Base-by-base conservation (phyloP, 2,113 vertebrate genomes). In the Tragulus kanchil region DNA sequence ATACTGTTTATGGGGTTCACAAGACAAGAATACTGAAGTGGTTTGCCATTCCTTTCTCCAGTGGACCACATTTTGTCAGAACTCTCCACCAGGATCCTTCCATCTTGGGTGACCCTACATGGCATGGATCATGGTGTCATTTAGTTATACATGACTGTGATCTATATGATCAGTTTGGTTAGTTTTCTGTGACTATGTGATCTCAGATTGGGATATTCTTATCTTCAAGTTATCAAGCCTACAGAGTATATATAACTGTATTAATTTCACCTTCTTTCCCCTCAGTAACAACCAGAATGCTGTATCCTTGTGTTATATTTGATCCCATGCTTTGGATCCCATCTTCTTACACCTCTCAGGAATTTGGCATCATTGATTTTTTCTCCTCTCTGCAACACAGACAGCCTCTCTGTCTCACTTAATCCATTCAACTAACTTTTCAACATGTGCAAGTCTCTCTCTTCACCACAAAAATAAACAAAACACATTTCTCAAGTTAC, bases 381-480 rank as follows among this genome's bases (percentile, higher is more conserved):
- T 91, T 65, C 52, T 83, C 64, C 31, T n/a, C 11, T 77, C 50
- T 87, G 77, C 19, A 84, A 45, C 50, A 10, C 0, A 31, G 13
- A 64, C 50, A 88, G 42, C 10, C 3, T 81, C 17, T 95, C 26
- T 4, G 23, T 64, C 56, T 88, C 36, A 84, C 11, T 75, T 75
- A 42, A 61, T 67, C 15, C 28, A n/a, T 93, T n/a, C 50, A 82
- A 17, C 28, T 54, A 50, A 14, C 9, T 77, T 85, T 82, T 89
- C 42, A 82, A 52, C 11, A 52, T 58, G 89, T 17, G 6, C 36
- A 65, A 45, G 8, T 54, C 16, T 71, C 48, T 78, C 26, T 36
- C 23, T 82, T 92, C 84, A 82, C 84, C 88, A 69, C 42, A 45
- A 93, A 89, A 61, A 21, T 62, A 56, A n/a, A 89, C 8, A 69